Evolutionary conservation across 1,140 invertebrate species (phyloP).

Genomic region (Sipha flava): DNA sequence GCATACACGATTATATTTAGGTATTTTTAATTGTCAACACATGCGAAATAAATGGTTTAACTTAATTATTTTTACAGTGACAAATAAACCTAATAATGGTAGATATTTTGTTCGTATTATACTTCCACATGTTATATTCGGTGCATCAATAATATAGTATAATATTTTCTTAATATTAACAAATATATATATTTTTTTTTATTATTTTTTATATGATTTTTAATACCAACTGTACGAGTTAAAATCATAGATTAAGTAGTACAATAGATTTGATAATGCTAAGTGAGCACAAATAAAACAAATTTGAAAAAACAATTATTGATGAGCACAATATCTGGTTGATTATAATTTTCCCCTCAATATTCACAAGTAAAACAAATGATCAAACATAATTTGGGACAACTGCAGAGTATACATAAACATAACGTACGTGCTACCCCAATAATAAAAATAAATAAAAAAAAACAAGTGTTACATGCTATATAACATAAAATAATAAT

Average conservation of each 20-base stretch:
- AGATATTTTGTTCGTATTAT: too few relatives aligned
- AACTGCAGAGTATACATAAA: constrained; percentile 12
- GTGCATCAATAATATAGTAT: too few relatives aligned
- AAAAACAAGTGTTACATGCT: constrained; percentile 7
- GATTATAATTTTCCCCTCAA: constrained; percentile 12
- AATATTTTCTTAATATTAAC: background rate
- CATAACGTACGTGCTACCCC: constrained; percentile 26
- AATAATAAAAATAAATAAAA: background rate
- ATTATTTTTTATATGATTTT: background rate
- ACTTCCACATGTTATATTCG: too few relatives aligned
- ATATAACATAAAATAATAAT: constrained; percentile 27
- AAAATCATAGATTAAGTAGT: background rate
- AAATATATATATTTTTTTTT: background rate
- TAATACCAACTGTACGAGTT: background rate
- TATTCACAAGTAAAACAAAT: constrained; percentile 15
- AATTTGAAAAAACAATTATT: background rate
- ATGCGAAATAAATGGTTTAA: too few relatives aligned
- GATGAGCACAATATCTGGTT: constrained; percentile 3
- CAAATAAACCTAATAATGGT: too few relatives aligned
- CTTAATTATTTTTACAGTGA: too few relatives aligned
- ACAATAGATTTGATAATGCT: background rate
- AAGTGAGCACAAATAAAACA: background rate
- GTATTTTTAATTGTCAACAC: too few relatives aligned
- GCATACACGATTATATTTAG: too few relatives aligned
- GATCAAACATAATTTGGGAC: constrained; percentile 10